These are phyloP conservation scores for Cepphus grylle DNA, from an alignment of 2,113 vertebrate genomes.

Conservation along the genomic window DNA sequence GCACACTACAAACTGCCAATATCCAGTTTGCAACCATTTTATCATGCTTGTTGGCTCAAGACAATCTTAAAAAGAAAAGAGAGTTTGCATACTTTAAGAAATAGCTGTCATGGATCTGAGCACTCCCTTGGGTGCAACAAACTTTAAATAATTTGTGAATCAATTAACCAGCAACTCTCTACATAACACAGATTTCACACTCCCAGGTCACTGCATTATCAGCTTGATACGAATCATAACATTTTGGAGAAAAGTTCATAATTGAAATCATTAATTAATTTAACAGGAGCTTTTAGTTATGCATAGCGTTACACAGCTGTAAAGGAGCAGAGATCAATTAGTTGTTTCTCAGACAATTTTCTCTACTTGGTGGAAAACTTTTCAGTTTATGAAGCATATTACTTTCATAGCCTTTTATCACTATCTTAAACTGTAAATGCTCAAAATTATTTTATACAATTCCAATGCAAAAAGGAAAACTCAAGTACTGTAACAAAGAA, in stretches of 20 bases:
- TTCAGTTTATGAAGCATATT: constrained; percentile 28
- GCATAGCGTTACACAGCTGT: constrained; percentile 89
- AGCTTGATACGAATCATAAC: constrained; percentile 90
- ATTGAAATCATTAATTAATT: constrained; percentile 97
- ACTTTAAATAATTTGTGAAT: constrained; percentile 99
- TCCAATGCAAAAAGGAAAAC: neutral
- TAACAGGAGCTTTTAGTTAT: constrained; percentile 93
- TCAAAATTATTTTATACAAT: neutral
- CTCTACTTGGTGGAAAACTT: constrained; percentile 69
- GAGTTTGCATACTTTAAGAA: constrained; percentile 83
- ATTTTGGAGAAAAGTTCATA: constrained; percentile 97
- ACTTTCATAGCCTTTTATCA: neutral
- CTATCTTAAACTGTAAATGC: constrained; percentile 21
- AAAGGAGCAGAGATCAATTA: constrained; percentile 87
- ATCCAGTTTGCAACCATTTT: constrained; percentile 39
- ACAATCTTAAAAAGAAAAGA: constrained; percentile 72
- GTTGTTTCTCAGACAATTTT: constrained; percentile 77
- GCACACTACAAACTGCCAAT: neutral
- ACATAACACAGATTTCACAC: constrained; percentile 92
- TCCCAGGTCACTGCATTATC: constrained; percentile 87
- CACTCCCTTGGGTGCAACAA: constrained; percentile 88
- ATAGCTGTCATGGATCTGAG: constrained; percentile 83
- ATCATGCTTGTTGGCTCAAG: constrained; percentile 75
- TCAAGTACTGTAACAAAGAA: neutral
- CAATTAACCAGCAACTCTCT: constrained; percentile 95